Evolutionary conservation across 2,888 invertebrate species (phyloP), one percentile per base, ranked within the genome.

Genomic region (Luffia ferchaultella): DNA sequence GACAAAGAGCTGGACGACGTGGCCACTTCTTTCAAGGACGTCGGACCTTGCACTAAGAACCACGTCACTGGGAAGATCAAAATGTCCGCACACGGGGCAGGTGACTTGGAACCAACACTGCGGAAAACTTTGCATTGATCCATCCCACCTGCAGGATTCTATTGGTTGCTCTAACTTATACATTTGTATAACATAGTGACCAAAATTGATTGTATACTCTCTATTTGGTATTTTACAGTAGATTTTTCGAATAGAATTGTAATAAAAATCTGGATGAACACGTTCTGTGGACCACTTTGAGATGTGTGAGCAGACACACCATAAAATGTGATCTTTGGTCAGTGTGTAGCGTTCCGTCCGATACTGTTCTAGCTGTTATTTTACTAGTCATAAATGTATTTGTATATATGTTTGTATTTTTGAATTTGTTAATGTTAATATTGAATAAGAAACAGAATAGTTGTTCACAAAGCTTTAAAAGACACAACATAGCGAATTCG

Each of bases 331-430:
- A n/a, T n/a, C n/a, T n/a, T 30, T 12, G 3, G 30, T 30, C 30
- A 7, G 30, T 30, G 30, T 30, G 3, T 30, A 30, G 3, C 12
- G 30, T 30, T 30, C 30, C 30, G 30, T 30, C 30, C 12, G 12
- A 30, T 7, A 30, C 30, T 30, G 30, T 30, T n/a, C n/a, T 30
- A 30, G 30, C 30, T 30, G 12, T 30, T 30, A 69, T 72, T 72
- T 74, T 79, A 76, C 79, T 80, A 79, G 78, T 78, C 77, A 77
- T 79, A 75, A 76, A 78, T 69, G 65, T 65, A 49, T 79, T 79
- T 79, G 73, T 82, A 71, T 71, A 74, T 74, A 76, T 66, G 62
- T 70, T 72, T 71, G 67, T 71, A 70, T 73, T 73, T 72, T 73
- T 71, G 67, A 68, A 62, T 70, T 69, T 69, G 68, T 68, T 67